Base-by-base conservation (phyloP, 2,113 vertebrate species). In the Lophura nycthemera region DNA sequence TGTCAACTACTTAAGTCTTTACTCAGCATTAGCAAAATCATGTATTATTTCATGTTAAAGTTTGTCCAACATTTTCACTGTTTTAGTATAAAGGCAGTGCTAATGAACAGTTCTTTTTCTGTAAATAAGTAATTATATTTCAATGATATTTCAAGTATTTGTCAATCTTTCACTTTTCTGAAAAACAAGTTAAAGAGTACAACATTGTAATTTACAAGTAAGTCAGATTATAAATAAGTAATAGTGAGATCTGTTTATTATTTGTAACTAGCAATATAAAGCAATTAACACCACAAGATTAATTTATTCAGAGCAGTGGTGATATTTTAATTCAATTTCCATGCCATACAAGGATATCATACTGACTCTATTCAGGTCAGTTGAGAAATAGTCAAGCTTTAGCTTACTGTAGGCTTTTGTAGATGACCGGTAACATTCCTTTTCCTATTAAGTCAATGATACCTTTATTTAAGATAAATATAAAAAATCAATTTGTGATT, bases 191-290 rank as follows among this genome's bases (percentile, higher is more conserved):
- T 75, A 38, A 48, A 59, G 36, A 22, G 38, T 79, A 57, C 81
- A 50, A 74, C 56, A 47, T 73, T 80, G 10, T 30, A 86, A 63
- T 92, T 90, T 91, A 89, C 72, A 88, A 96, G 54, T 83, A 93
- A 93, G 86, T 88, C 57, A 86, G 78, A 96, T 95, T 76, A 91
- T 77, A 47, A 95, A 30, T 70, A 61, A 90, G 5, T 59, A 86
- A 20, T n/a, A 54, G 17, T 73, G 75, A 85, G 3, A 6, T 65
- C 34, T 76, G 8, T 25, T 92, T 52, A 20, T n/a, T 83, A 13
- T 60, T 57, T 86, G 2, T 19, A 69, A 83, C 34, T 52, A 83
- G 57, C 14, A 16, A 52, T 38, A 56, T 15, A 30, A 83, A 87
- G 36, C 13, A 82, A 86, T 24, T 5, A 92, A 89, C 69, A 78